phyloP scores from a whole-genome alignment of 2,797 vertebrate genomes.

The Otolemur crassicaudatus region DNA sequence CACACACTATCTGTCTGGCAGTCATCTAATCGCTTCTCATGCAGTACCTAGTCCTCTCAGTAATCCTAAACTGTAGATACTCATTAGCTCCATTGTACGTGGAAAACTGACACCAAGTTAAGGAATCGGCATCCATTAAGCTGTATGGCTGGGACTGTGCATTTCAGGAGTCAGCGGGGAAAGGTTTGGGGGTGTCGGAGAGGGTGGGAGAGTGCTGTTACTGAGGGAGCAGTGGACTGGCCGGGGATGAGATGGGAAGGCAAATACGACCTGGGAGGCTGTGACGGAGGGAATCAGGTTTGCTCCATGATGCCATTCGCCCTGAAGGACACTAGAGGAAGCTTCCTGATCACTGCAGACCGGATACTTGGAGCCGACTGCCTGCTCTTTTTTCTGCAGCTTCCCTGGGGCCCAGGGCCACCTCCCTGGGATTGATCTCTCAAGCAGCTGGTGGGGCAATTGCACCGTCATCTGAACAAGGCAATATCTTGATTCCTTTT shows the following conservation, averaged over 20 bases:
- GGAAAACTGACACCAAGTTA: background rate
- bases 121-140: background rate
- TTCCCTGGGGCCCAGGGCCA: background rate
- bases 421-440: background rate
- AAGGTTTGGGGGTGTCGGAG: background rate
- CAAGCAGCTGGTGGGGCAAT: background rate
- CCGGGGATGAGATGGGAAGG: background rate
- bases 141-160: background rate
- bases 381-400: background rate
- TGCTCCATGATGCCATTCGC: background rate
- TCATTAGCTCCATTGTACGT: background rate
- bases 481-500: background rate
- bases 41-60: background rate
- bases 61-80: background rate
- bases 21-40: background rate
- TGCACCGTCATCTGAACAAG: background rate
- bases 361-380: rapidly evolving
- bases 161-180: background rate
- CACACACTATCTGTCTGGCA: background rate
- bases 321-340: background rate
- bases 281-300: background rate
- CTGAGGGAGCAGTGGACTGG: background rate
- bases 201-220: background rate
- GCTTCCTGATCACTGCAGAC: background rate
- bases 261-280: background rate